Conservation (phyloP, 2,113 vertebrate genomes). For the Neopipo cinnamomea region DNA sequence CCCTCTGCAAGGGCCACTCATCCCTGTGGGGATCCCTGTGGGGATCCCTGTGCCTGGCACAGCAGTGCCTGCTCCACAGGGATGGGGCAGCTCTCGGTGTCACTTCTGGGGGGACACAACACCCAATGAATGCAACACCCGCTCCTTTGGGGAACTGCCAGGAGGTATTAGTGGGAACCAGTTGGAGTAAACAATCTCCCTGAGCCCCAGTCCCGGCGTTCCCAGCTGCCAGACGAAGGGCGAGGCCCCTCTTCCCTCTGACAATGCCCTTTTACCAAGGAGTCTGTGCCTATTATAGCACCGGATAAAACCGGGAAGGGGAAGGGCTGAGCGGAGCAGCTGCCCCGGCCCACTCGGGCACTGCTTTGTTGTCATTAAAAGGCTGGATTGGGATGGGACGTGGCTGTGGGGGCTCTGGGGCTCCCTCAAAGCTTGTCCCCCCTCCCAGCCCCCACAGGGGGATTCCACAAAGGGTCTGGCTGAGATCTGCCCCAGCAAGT, state of each 20-base stretch:
- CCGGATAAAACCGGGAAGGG: not conserved
- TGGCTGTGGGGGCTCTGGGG: not conserved
- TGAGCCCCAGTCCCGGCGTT: not conserved
- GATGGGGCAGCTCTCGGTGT: not conserved
- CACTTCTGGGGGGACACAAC: not conserved
- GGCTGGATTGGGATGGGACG: not conserved
- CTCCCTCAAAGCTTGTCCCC: not conserved
- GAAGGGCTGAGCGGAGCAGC: not conserved
- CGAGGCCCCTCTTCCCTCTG: not conserved
- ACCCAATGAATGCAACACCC: not conserved
- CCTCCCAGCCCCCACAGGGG: accelerated
- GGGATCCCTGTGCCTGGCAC: not conserved
- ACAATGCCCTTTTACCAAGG: slow-evolving; percentile 1
- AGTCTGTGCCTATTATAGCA: not conserved
- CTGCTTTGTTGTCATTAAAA: not conserved
- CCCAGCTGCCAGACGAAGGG: slow-evolving; percentile 22
- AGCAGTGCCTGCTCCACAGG: not conserved
- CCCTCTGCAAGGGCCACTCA: not conserved
- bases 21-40: not conserved
- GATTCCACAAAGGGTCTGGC: not conserved
- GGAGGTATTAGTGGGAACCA: not conserved
- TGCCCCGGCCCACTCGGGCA: not conserved
- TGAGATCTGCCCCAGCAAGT: not conserved
- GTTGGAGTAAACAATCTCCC: not conserved
- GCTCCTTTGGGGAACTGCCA: not conserved